Evolutionary conservation across 2,797 vertebrate genomes (phyloP), one percentile per base, ranked within the genome.

Genomic region (Staurois parvus): DNA sequence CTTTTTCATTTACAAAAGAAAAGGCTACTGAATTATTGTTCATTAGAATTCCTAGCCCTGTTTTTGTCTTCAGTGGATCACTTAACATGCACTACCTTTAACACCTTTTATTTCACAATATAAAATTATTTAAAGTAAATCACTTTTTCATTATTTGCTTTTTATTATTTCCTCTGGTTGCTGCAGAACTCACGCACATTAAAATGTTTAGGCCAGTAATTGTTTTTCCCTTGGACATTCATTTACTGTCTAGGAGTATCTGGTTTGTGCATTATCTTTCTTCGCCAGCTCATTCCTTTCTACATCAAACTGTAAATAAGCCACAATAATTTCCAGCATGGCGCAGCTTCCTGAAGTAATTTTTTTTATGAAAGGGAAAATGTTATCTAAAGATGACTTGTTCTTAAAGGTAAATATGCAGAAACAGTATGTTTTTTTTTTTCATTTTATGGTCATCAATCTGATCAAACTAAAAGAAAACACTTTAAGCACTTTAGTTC

Each of bases 211-310:
- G 52, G 15, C 21, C n/a, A 42, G 37, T 64, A 67, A 79, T 42
- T 79, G 62, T 64, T 79, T 79, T 79, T 79, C 37, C 28, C 26
- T n/a, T 17, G 34, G 56, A 66, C 76, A 77, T 30, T 68, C 62
- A 79, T 37, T 68, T 42, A 68, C 56, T 59, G 45, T 28, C 45
- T 59, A 28, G 28, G 48, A 76, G 29, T 76, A 29, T 30, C 48
- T 76, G 74, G 26, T 59, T 76, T 30, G 15, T 40, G n/a, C 76
- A 34, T 79, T 79, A 79, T 79, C 76, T 68, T 79, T 68, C n/a
- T 26, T 28, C 11, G 62, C 62, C 62, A 45, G 76, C 40, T 19
- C 30, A 67, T 79, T 26, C 52, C 40, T 26, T 13, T 48, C 13
- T 48, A 28, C 45, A 73, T 73, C 72, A 73, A 73, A 73, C 40